phyloP scores from a whole-genome alignment of 1,140 invertebrate genomes.

The Papilio polytes region DNA sequence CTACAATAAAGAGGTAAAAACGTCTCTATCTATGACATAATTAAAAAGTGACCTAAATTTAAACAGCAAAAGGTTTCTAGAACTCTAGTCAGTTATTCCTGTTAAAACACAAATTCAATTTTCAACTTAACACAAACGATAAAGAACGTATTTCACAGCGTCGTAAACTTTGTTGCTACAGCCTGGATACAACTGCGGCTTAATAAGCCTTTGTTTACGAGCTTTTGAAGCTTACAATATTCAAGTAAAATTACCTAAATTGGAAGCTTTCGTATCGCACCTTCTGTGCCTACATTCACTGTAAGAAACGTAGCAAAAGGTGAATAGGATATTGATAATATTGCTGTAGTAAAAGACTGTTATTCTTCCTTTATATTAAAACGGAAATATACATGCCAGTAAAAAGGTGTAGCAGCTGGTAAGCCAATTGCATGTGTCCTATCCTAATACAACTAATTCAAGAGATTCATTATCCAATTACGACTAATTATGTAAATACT shows the following conservation, averaged over 20 bases:
- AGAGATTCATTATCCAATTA: no score
- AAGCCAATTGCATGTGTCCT: no score
- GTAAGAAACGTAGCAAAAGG: background rate
- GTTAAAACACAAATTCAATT: background rate
- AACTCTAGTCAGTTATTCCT: no score
- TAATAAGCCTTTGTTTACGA: conserved; percentile 37
- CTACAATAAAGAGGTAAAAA: no score
- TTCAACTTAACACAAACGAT: conserved; percentile 1
- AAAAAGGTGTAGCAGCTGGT: no score
- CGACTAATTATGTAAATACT: no score
- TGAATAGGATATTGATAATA: background rate
- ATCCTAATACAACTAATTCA: no score
- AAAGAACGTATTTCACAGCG: conserved; percentile 18
- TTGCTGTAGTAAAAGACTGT: background rate
- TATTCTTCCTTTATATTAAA: background rate
- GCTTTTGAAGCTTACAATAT: conserved; percentile 24
- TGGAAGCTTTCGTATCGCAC: conserved; percentile 2
- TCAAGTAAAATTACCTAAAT: conserved; percentile 18
- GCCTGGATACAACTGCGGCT: conserved; percentile 4
- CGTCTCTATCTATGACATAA: no score
- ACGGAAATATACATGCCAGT: no score
- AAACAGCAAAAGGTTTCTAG: no score
- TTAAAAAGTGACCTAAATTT: no score
- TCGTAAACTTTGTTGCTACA: conserved; percentile 18
- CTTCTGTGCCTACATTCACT: background rate